Conservation (phyloP, 2,797 vertebrate genomes). For the Sebastes kiyomatsui region DNA sequence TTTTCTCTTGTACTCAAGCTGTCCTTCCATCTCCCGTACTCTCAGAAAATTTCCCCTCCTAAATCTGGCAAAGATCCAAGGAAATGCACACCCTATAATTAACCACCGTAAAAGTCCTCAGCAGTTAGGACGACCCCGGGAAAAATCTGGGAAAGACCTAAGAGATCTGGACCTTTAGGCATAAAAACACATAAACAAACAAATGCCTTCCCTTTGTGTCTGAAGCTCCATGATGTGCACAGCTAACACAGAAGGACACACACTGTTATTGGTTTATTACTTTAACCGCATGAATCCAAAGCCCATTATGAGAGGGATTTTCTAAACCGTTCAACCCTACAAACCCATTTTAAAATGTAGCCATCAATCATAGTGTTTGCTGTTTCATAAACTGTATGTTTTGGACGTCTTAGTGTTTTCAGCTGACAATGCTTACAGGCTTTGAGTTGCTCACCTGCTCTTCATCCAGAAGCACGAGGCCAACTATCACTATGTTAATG, state of each 20-base stretch:
- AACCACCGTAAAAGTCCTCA: conserved; percentile 74
- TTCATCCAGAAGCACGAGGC: conserved; percentile 90
- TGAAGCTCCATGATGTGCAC: neutral
- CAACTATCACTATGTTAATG: conserved; percentile 91
- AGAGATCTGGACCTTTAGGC: conserved; percentile 17
- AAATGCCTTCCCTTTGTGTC: neutral
- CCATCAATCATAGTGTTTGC: neutral
- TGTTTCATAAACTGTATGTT: neutral
- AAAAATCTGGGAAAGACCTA: conserved; percentile 28
- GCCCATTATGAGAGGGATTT: neutral
- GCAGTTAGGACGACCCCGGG: conserved; percentile 32
- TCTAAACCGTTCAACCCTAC: neutral
- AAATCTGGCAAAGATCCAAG: conserved; percentile 76
- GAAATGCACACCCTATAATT: conserved; percentile 80
- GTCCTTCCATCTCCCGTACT: conserved; percentile 25
- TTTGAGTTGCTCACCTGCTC: conserved; percentile 85
- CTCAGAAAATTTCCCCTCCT: conserved; percentile 42
- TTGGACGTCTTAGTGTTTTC: neutral
- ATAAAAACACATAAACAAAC: conserved; percentile 34
- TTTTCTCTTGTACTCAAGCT: conserved; percentile 46
- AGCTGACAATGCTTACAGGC: neutral
- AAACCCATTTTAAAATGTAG: neutral
- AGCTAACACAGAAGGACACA: neutral
- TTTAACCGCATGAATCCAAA: neutral
- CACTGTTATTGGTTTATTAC: neutral